These are phyloP conservation scores for Poeciliopsis gracilis DNA, from an alignment of 2,797 vertebrate species.

Conservation along the genomic window DNA sequence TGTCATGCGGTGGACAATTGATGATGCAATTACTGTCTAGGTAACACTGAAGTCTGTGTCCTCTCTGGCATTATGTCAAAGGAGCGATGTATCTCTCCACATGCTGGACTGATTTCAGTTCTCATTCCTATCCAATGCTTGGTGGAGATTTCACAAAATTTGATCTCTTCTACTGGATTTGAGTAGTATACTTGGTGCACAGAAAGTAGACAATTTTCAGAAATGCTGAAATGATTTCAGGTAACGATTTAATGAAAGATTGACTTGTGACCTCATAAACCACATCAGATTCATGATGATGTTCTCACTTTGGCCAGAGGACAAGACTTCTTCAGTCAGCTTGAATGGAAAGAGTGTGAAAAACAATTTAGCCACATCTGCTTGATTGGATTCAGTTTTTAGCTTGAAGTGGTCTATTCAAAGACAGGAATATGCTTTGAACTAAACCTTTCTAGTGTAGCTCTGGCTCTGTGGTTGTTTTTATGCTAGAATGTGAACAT, in stretches of 20 bases:
- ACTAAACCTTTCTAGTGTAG: neutral
- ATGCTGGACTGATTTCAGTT: slow-evolving; percentile 16
- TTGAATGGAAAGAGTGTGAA: neutral
- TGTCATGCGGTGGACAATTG: slow-evolving; percentile 76
- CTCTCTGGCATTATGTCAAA: slow-evolving; percentile 42
- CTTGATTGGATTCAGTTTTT: neutral
- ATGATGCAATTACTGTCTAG: slow-evolving; percentile 77
- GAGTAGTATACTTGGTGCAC: neutral
- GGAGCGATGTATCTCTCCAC: slow-evolving; percentile 53
- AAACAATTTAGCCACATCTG: neutral
- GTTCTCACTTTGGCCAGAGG: neutral
- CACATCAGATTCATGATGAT: neutral
- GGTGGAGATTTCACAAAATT: neutral
- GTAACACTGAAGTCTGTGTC: slow-evolving; percentile 65
- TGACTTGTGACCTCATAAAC: neutral
- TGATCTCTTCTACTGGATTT: neutral
- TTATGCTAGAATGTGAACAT: neutral
- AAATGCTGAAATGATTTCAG: neutral
- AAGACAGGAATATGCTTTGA: neutral
- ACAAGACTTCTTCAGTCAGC: neutral
- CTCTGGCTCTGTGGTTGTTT: neutral
- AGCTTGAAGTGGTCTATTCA: neutral
- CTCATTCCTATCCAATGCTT: slow-evolving; percentile 20
- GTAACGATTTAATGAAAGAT: neutral
- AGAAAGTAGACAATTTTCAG: neutral